Conservation (phyloP, 1,140 invertebrate species). For the Mesaphorura yosii region DNA sequence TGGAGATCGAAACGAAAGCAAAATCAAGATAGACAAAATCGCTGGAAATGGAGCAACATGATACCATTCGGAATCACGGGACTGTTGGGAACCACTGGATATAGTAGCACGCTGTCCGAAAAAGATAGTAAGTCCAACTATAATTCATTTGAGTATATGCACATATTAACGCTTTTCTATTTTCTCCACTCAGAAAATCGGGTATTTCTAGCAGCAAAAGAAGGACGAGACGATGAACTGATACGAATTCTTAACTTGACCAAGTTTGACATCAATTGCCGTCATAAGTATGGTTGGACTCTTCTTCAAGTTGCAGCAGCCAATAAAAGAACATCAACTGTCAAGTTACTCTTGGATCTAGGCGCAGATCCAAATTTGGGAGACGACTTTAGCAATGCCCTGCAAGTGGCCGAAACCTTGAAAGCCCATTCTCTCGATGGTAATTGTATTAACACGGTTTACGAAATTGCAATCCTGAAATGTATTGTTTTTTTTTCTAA, state of each 20-base stretch:
- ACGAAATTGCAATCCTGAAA: constrained; percentile 1
- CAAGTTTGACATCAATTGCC: constrained; percentile 47
- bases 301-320: constrained; percentile 63
- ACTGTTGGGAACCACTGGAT: no score
- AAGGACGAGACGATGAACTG: constrained; percentile 49
- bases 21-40: no score
- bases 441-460: background rate
- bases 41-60: no score
- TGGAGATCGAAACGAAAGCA: no score
- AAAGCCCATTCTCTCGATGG: constrained; percentile 50
- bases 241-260: constrained; percentile 41
- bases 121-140: no score
- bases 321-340: constrained; percentile 53
- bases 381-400: constrained; percentile 66
- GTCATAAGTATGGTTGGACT: constrained; percentile 71
- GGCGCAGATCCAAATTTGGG: constrained; percentile 68
- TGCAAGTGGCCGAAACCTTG: constrained; percentile 48
- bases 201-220: constrained; percentile 50
- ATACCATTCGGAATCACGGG: no score
- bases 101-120: no score
- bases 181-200: constrained; percentile 43
- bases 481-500: constrained; percentile 31
- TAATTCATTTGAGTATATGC: no score
- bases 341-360: constrained; percentile 54
- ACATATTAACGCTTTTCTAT: background rate